phyloP scores from a whole-genome alignment of 1,140 invertebrate genomes.

The Drosophila persimilis region DNA sequence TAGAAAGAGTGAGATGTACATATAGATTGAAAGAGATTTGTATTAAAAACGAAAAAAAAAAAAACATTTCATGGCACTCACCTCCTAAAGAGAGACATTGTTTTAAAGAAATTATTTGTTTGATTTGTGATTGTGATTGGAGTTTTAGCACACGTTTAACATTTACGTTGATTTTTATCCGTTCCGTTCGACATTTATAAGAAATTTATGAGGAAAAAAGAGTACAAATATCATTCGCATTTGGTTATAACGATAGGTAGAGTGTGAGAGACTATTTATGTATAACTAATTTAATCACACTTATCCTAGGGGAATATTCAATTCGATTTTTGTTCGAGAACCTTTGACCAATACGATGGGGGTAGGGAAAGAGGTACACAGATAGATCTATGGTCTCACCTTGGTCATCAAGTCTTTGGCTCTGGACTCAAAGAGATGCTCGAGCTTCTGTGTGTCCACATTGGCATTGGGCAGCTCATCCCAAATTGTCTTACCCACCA shows the following conservation, averaged over 20 bases:
- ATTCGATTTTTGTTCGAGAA: constrained; percentile 34
- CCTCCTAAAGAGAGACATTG: constrained; percentile 59
- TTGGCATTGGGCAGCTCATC: constrained; percentile 93
- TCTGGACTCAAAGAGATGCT: constrained; percentile 98
- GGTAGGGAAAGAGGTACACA: not conserved
- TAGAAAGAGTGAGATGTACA: constrained; percentile 20
- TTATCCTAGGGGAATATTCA: constrained; percentile 16
- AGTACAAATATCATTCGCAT: constrained; percentile 72
- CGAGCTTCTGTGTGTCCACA: constrained; percentile 96
- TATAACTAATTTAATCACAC: constrained; percentile 59
- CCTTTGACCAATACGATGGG: constrained; percentile 43
- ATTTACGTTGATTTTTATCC: constrained; percentile 68
- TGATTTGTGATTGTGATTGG: constrained; percentile 13
- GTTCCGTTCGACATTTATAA: constrained; percentile 61
- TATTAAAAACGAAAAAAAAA: constrained; percentile 37
- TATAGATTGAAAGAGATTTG: constrained; percentile 26
- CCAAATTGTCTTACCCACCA: constrained; percentile 94
- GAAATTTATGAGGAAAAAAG: constrained; percentile 64
- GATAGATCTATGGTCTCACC: constrained; percentile 83
- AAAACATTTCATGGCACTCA: constrained; percentile 71
- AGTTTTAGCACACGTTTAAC: constrained; percentile 64
- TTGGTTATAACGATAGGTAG: constrained; percentile 2
- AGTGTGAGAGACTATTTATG: constrained; percentile 15
- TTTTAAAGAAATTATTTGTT: constrained; percentile 36
- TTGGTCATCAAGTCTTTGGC: constrained; percentile 97